Evolutionary conservation across 2,888 invertebrate species (phyloP).

Genomic region (Diarsia rubi): DNA sequence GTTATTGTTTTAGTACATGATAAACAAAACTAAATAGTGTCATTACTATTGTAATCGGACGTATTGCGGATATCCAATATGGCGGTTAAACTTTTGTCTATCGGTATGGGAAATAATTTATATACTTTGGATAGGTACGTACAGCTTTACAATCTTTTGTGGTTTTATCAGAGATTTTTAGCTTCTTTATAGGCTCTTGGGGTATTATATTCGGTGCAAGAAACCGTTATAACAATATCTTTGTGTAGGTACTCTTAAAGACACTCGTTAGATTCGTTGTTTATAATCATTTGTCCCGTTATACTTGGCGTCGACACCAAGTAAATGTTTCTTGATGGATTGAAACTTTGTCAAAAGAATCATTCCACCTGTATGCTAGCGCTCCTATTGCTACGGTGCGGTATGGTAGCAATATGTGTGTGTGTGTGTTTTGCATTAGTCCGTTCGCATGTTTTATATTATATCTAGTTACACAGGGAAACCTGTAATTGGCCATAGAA

Average conservation of each 20-base stretch:
- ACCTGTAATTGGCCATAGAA: too few relatives aligned
- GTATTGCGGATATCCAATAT: constrained; percentile 21
- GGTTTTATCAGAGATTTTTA: not conserved
- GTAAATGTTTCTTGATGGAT: not conserved
- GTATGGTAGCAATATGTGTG: not conserved
- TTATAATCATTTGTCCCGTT: not conserved
- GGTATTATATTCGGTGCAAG: not conserved
- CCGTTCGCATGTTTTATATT: too few relatives aligned
- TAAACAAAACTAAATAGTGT: constrained; percentile 25
- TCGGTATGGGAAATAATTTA: constrained; percentile 12
- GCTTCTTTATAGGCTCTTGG: not conserved
- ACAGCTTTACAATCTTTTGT: constrained; percentile 1
- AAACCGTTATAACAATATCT: not conserved
- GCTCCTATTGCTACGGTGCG: not conserved
- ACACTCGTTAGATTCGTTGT: not conserved
- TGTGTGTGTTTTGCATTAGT: too few relatives aligned
- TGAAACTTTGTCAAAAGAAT: not conserved
- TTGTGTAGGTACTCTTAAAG: too few relatives aligned
- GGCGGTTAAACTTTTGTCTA: constrained; percentile 9
- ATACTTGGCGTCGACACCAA: not conserved
- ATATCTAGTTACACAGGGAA: too few relatives aligned
- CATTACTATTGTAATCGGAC: constrained; percentile 8
- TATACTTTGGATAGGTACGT: constrained; percentile 5
- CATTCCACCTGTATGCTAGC: not conserved
- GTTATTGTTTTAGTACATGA: constrained; percentile 4